Percentiles rank a stretch among this genome's conserved stretches.
Conservation (phyloP, 2,888 invertebrate genomes). For the Cantharis rufa region DNA sequence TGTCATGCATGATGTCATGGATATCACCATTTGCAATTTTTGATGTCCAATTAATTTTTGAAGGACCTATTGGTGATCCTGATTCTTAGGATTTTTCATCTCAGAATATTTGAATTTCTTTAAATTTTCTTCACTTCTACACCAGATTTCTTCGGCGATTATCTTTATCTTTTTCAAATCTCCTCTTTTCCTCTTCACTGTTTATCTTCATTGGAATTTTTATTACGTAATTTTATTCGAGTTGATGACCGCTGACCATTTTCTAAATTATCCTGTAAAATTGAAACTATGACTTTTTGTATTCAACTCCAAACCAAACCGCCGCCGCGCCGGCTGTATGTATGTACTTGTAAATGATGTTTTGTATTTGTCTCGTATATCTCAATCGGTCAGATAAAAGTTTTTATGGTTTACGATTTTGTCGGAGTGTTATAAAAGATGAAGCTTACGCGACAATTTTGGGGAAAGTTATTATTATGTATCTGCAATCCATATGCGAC, state of each 20-base stretch:
- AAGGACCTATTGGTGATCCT: too few relatives aligned
- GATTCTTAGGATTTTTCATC: too few relatives aligned
- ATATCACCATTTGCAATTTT: too few relatives aligned
- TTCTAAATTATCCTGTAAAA: not conserved
- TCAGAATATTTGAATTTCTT: too few relatives aligned
- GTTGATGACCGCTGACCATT: not conserved
- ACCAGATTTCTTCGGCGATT: too few relatives aligned
- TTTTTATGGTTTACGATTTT: not conserved
- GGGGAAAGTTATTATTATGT: constrained; percentile 4
- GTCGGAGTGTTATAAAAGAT: not conserved
- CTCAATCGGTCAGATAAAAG: not conserved
- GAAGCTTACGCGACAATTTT: not conserved
- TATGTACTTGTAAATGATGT: not conserved
- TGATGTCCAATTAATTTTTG: too few relatives aligned
- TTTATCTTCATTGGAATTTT: not conserved
- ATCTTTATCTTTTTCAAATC: too few relatives aligned
- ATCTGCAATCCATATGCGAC: constrained; percentile 2
- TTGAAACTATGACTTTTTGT: not conserved
- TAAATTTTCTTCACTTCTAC: too few relatives aligned
- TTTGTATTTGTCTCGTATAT: not conserved
- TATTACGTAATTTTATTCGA: not conserved
- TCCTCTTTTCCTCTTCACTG: too few relatives aligned
- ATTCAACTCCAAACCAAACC: not conserved
- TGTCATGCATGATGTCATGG: too few relatives aligned
- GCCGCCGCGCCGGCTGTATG: not conserved